Base-by-base conservation (phyloP, 2,797 vertebrate species). In the Glyptemys insculpta region DNA sequence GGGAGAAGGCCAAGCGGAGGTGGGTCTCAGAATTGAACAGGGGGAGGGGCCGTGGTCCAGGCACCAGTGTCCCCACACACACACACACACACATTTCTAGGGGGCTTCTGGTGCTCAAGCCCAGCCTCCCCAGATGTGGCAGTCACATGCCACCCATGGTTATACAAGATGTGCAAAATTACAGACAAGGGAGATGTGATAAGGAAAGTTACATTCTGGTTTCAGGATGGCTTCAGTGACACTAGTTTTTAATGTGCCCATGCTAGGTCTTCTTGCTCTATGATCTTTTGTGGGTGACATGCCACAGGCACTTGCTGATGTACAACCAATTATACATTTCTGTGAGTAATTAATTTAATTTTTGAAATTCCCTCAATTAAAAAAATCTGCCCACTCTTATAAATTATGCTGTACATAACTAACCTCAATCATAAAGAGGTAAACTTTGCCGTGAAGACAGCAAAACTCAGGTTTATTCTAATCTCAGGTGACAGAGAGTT, bases 131-230 rank as follows among this genome's bases (percentile, higher is more conserved):
- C 25, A 59, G 57, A 31, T 6, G 12, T 11, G 27, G 57, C 31
- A 31, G 57, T 59, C 57, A 29, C 27, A 29, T 59, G 57, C 27
- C 27, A 59, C 27, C 5, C 57, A 29, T 52, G 65, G 62, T 49
- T 59, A 86, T n/a, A 90, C 79, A 31, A 27, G 47, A 87, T 91
- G 86, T 81, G 37, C 10, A 86, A 84, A 90, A 88, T 85, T 21
- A 29, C 19, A 44, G 2, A 25, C 53, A 12, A 3, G 52, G 25
- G 53, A 76, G 91, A 87, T 1, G 0, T 31, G 68, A 52, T 31
- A 74, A 0, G 0, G 47, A 80, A 82, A 90, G 52, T 59, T 2
- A 4, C 10, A 2, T 74, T 86, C 25, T 41, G 52, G 0, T 76
- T 83, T 59, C 59, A 85, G 56, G 81, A 49, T 0, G 0, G 18